Base-by-base conservation (phyloP, 2,113 vertebrate species). In the Poecile atricapillus region DNA sequence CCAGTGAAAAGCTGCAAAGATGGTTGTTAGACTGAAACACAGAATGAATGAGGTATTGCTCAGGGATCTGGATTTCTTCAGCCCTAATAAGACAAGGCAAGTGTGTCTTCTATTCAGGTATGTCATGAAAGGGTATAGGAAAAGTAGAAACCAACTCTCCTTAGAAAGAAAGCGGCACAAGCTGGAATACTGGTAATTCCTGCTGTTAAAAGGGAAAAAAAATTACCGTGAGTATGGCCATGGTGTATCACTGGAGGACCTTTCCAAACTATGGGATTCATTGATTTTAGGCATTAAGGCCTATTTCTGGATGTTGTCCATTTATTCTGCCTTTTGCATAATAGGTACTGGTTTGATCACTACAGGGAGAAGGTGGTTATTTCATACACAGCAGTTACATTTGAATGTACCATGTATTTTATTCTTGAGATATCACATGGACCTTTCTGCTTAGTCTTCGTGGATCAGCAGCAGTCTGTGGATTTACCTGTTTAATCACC, bases 211-310 rank as follows among this genome's bases (percentile, higher is more conserved):
- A 63, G 35, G 5, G 17, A 68, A 59, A 35, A 37, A 22, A 10
- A 12, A 13, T 65, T 53, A 4, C 21, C 0, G 0, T 41, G 19
- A 39, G 7, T 10, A 4, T 1, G 2, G 16, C 46, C 2, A 18
- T 44, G 10, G 15, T 33, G 7, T 65, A 6, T 73, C 13, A 6
- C 27, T 73, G 53, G 5, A 62, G 18, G 43, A 77, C 43, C 9
- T 59, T 84, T 59, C 13, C 14, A 60, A 7, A 10, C 3, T 3
- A 8, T 1, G 1, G 7, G 21, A 44, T 73, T 76, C 2, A 6
- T 7, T 78, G 28, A 25, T 78, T 85, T 47, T 73, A 77, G 52
- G 19, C 12, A 11, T 56, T 67, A 47, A 13, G 15, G 47, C 2
- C 2, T 55, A 39, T 58, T 70, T 28, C n/a, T 71, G 12, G 7